Base-by-base conservation (phyloP, 1,140 invertebrate species). In the Dreissena rostriformis region DNA sequence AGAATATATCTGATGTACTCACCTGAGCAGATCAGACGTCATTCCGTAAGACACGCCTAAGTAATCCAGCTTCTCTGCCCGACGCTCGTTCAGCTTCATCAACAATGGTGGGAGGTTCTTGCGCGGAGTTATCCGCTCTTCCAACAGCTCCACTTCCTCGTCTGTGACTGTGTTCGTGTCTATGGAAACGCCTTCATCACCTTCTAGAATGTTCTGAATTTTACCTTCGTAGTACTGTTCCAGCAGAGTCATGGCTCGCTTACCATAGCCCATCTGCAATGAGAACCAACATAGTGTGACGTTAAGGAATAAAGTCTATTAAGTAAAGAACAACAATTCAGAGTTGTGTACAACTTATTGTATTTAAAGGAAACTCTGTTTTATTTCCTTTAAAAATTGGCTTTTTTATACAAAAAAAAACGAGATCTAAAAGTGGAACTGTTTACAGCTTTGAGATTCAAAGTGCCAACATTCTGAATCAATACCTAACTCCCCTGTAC, bases 241-340 rank as follows among this genome's bases (percentile, higher is more conserved):
- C 7, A 99, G 93, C 49, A 99, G 93, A 86, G 96, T 93, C 5
- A 99, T 90, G 8, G 98, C 98, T 83, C 96, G 94, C 65, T 95
- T 95, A 11, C 98, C 98, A 93, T 99, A 99, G 14, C 98, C 98
- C 97, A 99, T 99, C 95, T 97, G 39, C 15, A 39, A 39, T 39
- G 2, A 39, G 39, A 5, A 39, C 39, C 39, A 39, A 39, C 2
- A 39, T 5, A 2, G 39, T 39, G 39, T 39, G 39, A 39, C 39
- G 8, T 39, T 39, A 39, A 39, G 39, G 39, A 39, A 39, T 39
- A 39, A 39, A 39, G 8, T 5, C 39, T 5, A 39, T 39, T 8
- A 5, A 39, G 39, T 39, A 19, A 2, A 55, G 51, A 57, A 55
- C 49, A 39, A 74, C 11, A 53, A n/a, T 29, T 71, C 28, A 29